Evolutionary conservation across 2,797 vertebrate genomes (phyloP), one percentile per base, ranked within the genome.

Genomic region (Sebastes steindachneri): DNA sequence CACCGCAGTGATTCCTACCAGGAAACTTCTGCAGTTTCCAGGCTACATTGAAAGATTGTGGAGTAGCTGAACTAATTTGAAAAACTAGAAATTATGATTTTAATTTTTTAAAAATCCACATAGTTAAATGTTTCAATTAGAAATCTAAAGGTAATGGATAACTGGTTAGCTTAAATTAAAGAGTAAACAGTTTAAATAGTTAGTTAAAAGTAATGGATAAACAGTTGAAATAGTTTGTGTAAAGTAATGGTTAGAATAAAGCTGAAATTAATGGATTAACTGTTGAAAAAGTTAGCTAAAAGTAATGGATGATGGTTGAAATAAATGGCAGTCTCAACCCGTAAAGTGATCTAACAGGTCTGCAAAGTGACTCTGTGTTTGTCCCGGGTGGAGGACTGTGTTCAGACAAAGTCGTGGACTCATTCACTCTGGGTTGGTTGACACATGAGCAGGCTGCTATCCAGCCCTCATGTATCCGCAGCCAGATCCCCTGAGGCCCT

Each of bases 401-500:
- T 87, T 85, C 79, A 37, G 75, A 89, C 79, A 75, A 76, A 78
- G 75, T 80, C 7, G 37, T 25, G 66, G 73, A 86, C 59, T 83
- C 82, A 73, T 87, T 83, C 33, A 51, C 69, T 86, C 54, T 51
- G 58, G 58, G 5, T 51, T 23, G 26, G 65, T 58, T 81, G 89
- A 89, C 85, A 85, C 73, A 79, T 35, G 77, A 88, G 71, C 54
- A 53, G 80, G 69, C 68, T 58, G 60, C 75, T 48, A 76, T 48
- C 70, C 53, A 66, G 41, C 51, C 68, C 62, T 53, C 65, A 14
- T 8, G 23, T 45, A 67, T 75, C 77, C 80, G 33, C 68, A 67
- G 80, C 77, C 80, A 80, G 51, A 86, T 71, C 75, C 86, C 75
- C 75, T 41, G 60, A 85, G 89, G 78, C 88, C 71, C 35, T 37